Conservation (phyloP, 1,140 invertebrate genomes). For the Gryllus bimaculatus region DNA sequence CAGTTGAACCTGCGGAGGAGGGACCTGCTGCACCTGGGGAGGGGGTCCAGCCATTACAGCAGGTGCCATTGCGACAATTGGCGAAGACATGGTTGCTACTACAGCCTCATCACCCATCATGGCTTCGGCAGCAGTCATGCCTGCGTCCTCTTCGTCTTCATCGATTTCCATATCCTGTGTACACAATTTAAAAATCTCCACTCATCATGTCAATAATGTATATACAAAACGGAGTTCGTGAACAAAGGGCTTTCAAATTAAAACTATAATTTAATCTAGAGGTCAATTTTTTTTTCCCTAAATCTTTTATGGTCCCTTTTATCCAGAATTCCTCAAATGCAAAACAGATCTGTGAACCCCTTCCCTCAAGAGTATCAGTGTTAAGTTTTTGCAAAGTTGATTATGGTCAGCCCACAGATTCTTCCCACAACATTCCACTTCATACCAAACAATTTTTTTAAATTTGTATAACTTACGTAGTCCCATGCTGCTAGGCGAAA, state of each 20-base stretch:
- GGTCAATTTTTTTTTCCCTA: not conserved
- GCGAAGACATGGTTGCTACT: not conserved
- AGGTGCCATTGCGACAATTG: not conserved
- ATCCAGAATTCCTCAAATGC: not conserved
- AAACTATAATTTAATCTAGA: not conserved
- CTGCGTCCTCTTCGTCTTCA: slow-evolving; percentile 28
- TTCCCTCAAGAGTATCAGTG: no score
- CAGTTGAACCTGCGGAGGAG: not conserved
- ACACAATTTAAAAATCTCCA: not conserved
- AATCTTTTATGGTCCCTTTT: not conserved
- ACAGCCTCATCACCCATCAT: not conserved
- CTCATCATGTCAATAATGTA: not conserved
- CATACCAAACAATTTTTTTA: no score
- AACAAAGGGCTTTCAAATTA: not conserved
- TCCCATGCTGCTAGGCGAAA: no score
- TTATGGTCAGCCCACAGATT: no score
- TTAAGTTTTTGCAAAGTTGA: no score
- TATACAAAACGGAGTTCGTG: no score
- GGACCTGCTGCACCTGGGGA: not conserved
- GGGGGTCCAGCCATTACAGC: slow-evolving; percentile 27
- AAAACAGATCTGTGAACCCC: not conserved
- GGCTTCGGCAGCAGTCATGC: not conserved
- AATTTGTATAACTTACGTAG: no score
- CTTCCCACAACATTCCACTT: no score
- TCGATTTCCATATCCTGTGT: slow-evolving; percentile 40